Base-by-base conservation (phyloP, 2,888 invertebrate species). In the Cheilosia variabilis region DNA sequence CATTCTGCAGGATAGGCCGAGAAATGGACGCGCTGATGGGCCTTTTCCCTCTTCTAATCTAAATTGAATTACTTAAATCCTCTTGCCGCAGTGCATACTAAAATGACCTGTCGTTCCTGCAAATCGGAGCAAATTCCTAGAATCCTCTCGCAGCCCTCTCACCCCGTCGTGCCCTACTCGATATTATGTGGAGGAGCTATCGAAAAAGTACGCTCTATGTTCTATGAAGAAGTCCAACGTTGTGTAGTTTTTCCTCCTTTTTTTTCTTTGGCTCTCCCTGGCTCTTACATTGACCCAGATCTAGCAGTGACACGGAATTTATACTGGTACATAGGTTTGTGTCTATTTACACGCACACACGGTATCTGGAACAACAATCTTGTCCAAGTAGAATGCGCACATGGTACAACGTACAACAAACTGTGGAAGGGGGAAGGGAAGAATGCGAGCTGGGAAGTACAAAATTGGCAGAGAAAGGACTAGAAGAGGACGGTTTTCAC, bases 271-370 rank as follows among this genome's bases (percentile, higher is more conserved):
- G 27, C 53, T 65, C 65, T 69, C 57, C 69, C 75, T 79, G 31
- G 45, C 75, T 69, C 76, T 86, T 76, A 76, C 76, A 80, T 81
- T 86, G 84, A 80, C 84, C 84, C 60, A 81, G 76, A 81, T 86
- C 76, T 13, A 22, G 45, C 65, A 53, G 75, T 76, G 75, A 72
- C 76, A 86, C 66, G 71, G 84, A 65, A 84, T 80, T 75, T 47
- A 19, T 45, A 53, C 45, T 37, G 63, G 24, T 24, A 60, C 52
- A 55, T 41, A n/a, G 53, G 45, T 66, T 37, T 65, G 22, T 55
- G 72, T 58, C 41, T 73, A 37, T 60, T 71, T 65, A 66, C 68
- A 83, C 83, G 78, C 84, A 75, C 60, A 80, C 50, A 43, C 24
- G 24, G 45, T 80, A 86, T 76, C 81, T 86, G 50, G 84, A 86